Base-by-base conservation (phyloP, 2,888 invertebrate species). In the Leptopterna dolabrata region DNA sequence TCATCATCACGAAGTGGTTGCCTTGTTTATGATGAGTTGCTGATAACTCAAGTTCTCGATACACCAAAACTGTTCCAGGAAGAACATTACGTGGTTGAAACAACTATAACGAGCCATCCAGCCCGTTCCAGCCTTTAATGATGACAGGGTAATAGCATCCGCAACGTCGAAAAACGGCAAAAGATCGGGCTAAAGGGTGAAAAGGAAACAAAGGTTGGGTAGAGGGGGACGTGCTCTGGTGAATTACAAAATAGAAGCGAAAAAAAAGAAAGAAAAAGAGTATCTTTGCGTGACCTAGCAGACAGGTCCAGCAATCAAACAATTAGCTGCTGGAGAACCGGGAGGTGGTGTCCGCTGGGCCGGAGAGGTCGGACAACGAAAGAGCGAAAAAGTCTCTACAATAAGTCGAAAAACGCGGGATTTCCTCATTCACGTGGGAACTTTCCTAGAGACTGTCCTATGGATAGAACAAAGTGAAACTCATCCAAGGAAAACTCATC, bases 171-270 rank as follows among this genome's bases (percentile, higher is more conserved):
- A 45, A 43, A 30, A 27, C 78, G 43, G 43, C 45, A 19, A 6
- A 45, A n/a, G 78, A 24, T 14, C 45, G 27, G 47, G 0, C 78
- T 45, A 45, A 78, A 78, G 78, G 78, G 27, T 45, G 27, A 78
- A 78, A 45, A 45, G 45, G 78, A 45, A 19, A 73, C 73, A 16
- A 41, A 1, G 36, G n/a, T 6, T 73, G 29, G 24, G 78, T 19
- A 13, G 78, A 14, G 81, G 41, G 45, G 81, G 81, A 81, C 55
- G 51, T 81, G 81, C 51, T 81, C 24, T 51, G 55, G 55, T 81
- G 81, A 55, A 55, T 81, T 55, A 81, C 81, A 81, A 81, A 81
- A 81, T 81, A 36, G 55, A 55, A 47, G 81, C 55, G 81, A 81
- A 78, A 81, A 51, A 81, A 16, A 30, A 30, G 29, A 24, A 51